Conservation (phyloP, 1,140 invertebrate species). For the Aphelenchoides besseyi region DNA sequence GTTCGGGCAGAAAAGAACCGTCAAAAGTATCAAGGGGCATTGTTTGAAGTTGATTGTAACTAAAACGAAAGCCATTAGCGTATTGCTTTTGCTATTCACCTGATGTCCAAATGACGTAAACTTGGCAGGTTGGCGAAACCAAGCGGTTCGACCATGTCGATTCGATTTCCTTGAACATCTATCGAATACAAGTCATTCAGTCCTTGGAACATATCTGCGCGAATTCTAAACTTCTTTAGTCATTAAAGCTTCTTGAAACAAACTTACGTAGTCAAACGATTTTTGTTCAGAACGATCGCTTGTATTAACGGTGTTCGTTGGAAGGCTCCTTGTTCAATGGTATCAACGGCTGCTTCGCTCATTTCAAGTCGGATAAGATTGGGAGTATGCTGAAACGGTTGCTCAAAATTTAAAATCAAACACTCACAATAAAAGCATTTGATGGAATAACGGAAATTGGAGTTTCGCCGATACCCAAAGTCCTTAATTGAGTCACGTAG, state of each 20-base stretch:
- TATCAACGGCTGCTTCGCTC: slow-evolving; percentile 59
- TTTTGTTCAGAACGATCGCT: slow-evolving; percentile 62
- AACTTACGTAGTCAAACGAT: slow-evolving; percentile 57
- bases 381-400: slow-evolving; percentile 54
- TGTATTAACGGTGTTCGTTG: slow-evolving; percentile 60
- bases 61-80: slow-evolving; percentile 25
- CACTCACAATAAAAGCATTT: slow-evolving; percentile 57
- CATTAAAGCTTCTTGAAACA: not conserved
- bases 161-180: slow-evolving; percentile 60
- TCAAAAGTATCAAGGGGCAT: slow-evolving; percentile 58
- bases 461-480: slow-evolving; percentile 61
- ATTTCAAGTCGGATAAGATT: slow-evolving; percentile 61
- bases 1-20: slow-evolving; percentile 52
- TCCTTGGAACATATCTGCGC: slow-evolving; percentile 60
- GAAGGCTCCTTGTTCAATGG: slow-evolving; percentile 60
- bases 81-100: slow-evolving; percentile 22
- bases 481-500: slow-evolving; percentile 57
- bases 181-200: slow-evolving; percentile 60
- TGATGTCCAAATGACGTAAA: slow-evolving; percentile 61
- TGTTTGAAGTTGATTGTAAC: slow-evolving; percentile 62
- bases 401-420: slow-evolving; percentile 9
- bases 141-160: slow-evolving; percentile 53
- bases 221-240: slow-evolving; percentile 41
- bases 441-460: slow-evolving; percentile 60
- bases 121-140: slow-evolving; percentile 60